phyloP scores from a whole-genome alignment of 1,140 invertebrate species.

The Heliconius himera region DNA sequence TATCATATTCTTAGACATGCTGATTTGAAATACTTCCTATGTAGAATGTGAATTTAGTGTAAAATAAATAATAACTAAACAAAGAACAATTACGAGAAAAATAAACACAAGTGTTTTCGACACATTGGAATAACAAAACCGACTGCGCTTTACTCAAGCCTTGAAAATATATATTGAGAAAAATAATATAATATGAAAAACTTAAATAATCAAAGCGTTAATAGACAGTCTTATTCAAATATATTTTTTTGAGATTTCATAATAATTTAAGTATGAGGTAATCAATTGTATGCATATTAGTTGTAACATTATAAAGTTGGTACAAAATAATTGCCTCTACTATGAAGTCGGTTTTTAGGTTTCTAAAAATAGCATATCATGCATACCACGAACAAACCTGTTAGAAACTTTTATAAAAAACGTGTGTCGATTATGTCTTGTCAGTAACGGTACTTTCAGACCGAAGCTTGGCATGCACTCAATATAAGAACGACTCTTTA shows the following conservation, averaged over 20 bases:
- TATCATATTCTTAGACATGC: neutral
- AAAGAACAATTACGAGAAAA: slow-evolving; percentile 50
- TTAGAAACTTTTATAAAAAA: neutral
- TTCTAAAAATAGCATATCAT: neutral
- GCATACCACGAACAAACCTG: neutral
- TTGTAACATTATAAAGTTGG: neutral
- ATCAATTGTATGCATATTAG: neutral
- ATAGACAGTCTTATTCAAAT: slow-evolving; percentile 11
- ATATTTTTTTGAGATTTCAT: neutral
- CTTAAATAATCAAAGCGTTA: neutral
- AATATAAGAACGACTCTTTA: neutral
- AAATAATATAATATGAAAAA: neutral
- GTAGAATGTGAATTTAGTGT: neutral
- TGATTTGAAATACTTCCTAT: neutral
- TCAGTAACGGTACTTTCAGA: neutral
- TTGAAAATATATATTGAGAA: neutral
- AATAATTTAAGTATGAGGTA: neutral
- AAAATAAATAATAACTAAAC: slow-evolving; percentile 22
- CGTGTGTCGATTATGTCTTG: neutral
- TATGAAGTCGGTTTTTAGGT: neutral
- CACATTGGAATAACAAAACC: slow-evolving; percentile 21
- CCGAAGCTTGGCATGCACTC: neutral
- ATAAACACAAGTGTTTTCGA: slow-evolving; percentile 55
- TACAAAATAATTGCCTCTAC: neutral
- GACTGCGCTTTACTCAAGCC: slow-evolving; percentile 16